A percentile compares a stretch with the other conserved stretches of the same genome.
phyloP scores from a whole-genome alignment of 2,797 vertebrate species.

The Apogon hyalosoma region DNA sequence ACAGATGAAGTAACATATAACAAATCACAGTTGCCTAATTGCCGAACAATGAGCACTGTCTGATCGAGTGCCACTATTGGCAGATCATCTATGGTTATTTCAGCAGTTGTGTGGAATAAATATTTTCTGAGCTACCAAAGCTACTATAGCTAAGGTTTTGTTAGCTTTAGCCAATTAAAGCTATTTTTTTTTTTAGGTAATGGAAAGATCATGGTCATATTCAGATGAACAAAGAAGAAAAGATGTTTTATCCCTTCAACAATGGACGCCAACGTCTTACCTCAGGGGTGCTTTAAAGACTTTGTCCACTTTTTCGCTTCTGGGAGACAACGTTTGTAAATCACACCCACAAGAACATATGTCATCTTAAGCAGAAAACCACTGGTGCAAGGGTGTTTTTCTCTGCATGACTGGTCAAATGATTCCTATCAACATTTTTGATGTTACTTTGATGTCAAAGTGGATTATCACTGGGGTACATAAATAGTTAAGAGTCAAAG shows the following conservation, averaged over 20 bases:
- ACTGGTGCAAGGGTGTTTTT: neutral
- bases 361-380: neutral
- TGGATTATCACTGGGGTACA: neutral
- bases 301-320: neutral
- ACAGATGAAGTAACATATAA: neutral
- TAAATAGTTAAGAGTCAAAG: neutral
- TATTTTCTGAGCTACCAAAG: too few species aligned
- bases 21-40: neutral
- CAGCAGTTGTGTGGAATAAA: neutral
- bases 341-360: constrained; percentile 12
- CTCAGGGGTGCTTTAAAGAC: neutral
- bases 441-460: constrained; percentile 1
- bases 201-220: too few species aligned
- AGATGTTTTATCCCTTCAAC: neutral
- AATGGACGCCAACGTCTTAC: too few species aligned
- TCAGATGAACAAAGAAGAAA: neutral
- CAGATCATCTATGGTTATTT: neutral
- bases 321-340: constrained; percentile 5
- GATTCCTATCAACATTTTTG: neutral
- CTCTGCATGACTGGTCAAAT: neutral
- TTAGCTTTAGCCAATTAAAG: neutral
- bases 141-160: too few species aligned
- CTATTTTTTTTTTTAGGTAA: too few species aligned
- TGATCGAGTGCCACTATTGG: constrained; percentile 4
- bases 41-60: neutral